These are phyloP conservation scores for Rhineura floridana DNA, from an alignment of 2,113 vertebrate genomes.

Conservation along the genomic window DNA sequence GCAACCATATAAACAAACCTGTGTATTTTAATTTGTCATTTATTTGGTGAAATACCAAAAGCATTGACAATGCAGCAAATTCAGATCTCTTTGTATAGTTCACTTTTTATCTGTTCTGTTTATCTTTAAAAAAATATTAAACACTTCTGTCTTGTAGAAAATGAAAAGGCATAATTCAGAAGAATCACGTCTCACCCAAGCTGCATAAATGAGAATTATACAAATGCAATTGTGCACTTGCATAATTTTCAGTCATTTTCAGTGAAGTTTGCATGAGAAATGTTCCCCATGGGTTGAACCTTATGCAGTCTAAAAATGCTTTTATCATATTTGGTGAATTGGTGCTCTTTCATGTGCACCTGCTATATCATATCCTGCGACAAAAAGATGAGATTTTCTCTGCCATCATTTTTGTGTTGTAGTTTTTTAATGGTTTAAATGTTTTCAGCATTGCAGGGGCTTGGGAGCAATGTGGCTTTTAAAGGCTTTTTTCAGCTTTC, in stretches of 20 bases:
- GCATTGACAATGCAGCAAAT: constrained; percentile 40
- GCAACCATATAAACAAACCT: constrained; percentile 24
- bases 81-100: constrained; percentile 40
- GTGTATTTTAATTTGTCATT: constrained; percentile 4
- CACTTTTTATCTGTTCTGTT: constrained; percentile 53
- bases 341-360: constrained; percentile 76
- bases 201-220: neutral
- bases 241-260: neutral
- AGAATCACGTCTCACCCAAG: neutral
- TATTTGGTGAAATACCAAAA: constrained; percentile 15
- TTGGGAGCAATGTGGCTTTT: constrained; percentile 73
- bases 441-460: constrained; percentile 73
- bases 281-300: neutral
- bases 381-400: constrained; percentile 47
- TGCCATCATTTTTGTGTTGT: constrained; percentile 72
- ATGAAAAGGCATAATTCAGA: constrained; percentile 8
- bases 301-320: constrained; percentile 32
- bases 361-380: constrained; percentile 67
- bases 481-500: constrained; percentile 62
- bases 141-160: constrained; percentile 60
- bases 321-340: constrained; percentile 65
- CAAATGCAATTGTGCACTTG: neutral
- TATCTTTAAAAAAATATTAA: constrained; percentile 46
- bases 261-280: constrained; percentile 2
- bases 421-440: constrained; percentile 71